Conservation (phyloP, 2,797 vertebrate genomes). For the Naso thynnoides region DNA sequence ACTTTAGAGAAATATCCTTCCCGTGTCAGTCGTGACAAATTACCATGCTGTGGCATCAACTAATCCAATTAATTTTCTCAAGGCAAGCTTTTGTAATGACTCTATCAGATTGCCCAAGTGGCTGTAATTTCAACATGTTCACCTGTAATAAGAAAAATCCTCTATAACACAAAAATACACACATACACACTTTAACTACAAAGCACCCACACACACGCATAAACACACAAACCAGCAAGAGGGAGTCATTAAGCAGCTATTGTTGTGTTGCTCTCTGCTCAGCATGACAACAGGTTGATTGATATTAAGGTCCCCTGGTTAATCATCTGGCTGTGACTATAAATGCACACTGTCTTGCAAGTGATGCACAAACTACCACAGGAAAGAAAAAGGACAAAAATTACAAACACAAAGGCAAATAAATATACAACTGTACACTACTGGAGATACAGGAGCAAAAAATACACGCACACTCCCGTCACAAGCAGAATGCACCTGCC, state of each 20-base stretch:
- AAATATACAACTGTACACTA: conserved; percentile 33
- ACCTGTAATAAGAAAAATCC: conserved; percentile 32
- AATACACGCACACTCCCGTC: conserved; percentile 13
- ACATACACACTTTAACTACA: conserved; percentile 32
- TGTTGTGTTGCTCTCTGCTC: conserved; percentile 73
- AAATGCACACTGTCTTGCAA: conserved; percentile 38
- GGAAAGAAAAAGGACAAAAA: conserved; percentile 10
- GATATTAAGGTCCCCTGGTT: conserved; percentile 65
- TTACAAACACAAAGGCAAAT: conserved; percentile 32
- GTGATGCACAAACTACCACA: conserved; percentile 50
- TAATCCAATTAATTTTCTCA: conserved; percentile 45
- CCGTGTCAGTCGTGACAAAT: conserved; percentile 29
- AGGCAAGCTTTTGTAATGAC: conserved; percentile 48
- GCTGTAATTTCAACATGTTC: conserved; percentile 41
- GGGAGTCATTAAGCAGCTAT: conserved; percentile 70
- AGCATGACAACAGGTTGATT: conserved; percentile 76
- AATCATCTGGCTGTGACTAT: conserved; percentile 65
- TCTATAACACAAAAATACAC: conserved; percentile 16
- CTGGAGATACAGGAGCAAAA: conserved; percentile 26
- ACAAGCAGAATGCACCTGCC: conserved; percentile 48
- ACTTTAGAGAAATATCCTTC: conserved; percentile 18
- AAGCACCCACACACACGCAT: conserved; percentile 24
- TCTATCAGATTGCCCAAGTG: conserved; percentile 45
- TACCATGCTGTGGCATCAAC: conserved; percentile 8
- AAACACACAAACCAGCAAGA: conserved; percentile 43